Base-by-base conservation (phyloP, 2,797 vertebrate species). In the Acanthornis magna region DNA sequence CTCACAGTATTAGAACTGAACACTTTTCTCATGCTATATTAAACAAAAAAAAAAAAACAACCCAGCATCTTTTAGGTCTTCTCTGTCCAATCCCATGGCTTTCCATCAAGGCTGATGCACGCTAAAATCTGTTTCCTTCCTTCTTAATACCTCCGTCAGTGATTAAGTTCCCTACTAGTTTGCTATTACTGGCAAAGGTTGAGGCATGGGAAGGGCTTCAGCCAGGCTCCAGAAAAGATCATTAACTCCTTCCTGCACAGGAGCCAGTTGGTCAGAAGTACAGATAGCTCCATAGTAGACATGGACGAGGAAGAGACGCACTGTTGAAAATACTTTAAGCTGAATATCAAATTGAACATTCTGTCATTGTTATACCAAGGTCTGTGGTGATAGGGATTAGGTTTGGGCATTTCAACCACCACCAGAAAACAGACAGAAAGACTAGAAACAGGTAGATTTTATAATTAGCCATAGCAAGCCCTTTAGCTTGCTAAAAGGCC, bases 121-220 rank as follows among this genome's bases (percentile, higher is more conserved):
- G 62, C 61, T 38, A 85, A 83, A 83, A 75, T 25, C 50, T 62
- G 30, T 22, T 88, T 83, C 79, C 70, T 84, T 73, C 43, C 58
- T 89, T 75, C 34, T 80, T 71, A 84, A 90, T 81, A 48, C 29
- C 45, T 76, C 70, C 0, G 0, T 66, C 48, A 45, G 73, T n/a
- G 67, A 90, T 88, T 67, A 86, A 79, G 60, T 50, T 85, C 60
- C 38, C 53, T 32, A 23, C 42, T 76, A 68, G 80, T 86, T 90
- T 85, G 85, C 67, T 70, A 92, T 91, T 94, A 71, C 91, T 88
- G 83, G 80, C 76, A 90, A 93, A 94, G 84, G 84, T 16, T 91
- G 93, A 74, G 86, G 32, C 29, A 54, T 1, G 42, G 77, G 36
- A 88, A 88, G 10, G 57, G 54, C 48, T 93, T 93, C 66, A 88